Conservation (phyloP, 2,888 invertebrate genomes). For the Carcina quercana region DNA sequence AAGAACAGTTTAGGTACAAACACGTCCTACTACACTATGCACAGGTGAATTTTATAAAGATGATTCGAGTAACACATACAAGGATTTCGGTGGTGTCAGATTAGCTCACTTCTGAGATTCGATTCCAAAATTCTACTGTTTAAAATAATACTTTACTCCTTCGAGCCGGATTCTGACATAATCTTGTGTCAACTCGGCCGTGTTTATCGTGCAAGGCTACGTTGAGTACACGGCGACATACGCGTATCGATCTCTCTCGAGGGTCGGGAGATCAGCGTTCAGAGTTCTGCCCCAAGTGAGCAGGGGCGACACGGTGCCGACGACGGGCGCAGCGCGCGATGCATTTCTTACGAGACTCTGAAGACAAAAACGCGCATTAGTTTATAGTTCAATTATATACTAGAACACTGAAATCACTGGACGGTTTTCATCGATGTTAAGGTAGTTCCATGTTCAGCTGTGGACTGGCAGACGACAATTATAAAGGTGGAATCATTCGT, state of each 20-base stretch:
- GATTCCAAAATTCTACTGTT: too few relatives aligned
- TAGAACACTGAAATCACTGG: too few relatives aligned
- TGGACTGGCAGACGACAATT: too few relatives aligned
- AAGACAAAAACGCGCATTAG: too few relatives aligned
- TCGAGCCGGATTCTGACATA: slow-evolving; percentile 4
- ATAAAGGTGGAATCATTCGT: too few relatives aligned
- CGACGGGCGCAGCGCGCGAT: slow-evolving; percentile 65
- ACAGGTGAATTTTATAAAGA: neutral
- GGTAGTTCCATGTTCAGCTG: too few relatives aligned
- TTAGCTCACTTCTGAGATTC: too few relatives aligned
- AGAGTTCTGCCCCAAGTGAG: slow-evolving; percentile 66
- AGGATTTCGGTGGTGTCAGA: too few relatives aligned
- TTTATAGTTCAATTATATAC: too few relatives aligned
- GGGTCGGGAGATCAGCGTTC: slow-evolving; percentile 55
- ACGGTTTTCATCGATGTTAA: too few relatives aligned
- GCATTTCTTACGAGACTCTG: slow-evolving; percentile 55
- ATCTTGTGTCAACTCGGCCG: neutral
- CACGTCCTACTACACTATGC: slow-evolving; percentile 1
- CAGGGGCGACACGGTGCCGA: slow-evolving; percentile 66
- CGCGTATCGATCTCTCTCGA: slow-evolving; percentile 44
- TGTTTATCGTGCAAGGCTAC: neutral
- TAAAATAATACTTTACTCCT: slow-evolving; percentile 9
- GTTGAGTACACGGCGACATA: slow-evolving; percentile 49
- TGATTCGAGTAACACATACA: too few relatives aligned
- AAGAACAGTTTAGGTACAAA: too few relatives aligned